These are phyloP conservation scores for Bradypodion pumilum DNA, from an alignment of 2,797 vertebrate species.

Conservation along the genomic window DNA sequence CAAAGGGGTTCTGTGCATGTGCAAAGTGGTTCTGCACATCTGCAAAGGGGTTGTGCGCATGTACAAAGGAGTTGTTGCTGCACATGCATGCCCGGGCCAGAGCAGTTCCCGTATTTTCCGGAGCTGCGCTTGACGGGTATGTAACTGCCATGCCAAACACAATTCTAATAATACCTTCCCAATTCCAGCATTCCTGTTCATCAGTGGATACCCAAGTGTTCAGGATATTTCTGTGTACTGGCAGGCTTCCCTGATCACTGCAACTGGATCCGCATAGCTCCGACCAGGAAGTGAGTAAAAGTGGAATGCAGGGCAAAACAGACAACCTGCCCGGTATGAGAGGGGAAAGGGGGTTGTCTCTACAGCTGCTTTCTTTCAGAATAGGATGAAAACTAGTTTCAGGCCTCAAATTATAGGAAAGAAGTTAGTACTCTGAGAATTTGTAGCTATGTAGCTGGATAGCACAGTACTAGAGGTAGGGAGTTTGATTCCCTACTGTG, in stretches of 20 bases:
- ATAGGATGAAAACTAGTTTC: background rate
- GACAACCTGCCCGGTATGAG: background rate
- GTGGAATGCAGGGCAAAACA: conserved; percentile 3
- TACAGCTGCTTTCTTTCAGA: background rate
- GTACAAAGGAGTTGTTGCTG: too few relatives aligned
- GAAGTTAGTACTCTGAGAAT: background rate
- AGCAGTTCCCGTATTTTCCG: too few relatives aligned
- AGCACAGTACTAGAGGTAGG: too few relatives aligned
- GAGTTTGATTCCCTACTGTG: too few relatives aligned
- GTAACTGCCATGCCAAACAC: conserved; percentile 13
- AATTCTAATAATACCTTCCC: conserved; percentile 19
- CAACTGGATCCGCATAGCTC: background rate
- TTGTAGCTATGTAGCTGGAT: too few relatives aligned
- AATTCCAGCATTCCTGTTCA: conserved; percentile 30
- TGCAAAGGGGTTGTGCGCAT: too few relatives aligned
- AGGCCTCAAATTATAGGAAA: background rate
- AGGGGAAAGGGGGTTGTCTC: background rate
- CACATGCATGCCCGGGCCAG: too few relatives aligned
- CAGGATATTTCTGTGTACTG: conserved; percentile 23
- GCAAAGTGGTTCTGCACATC: too few relatives aligned
- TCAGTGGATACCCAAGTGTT: background rate
- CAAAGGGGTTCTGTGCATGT: too few relatives aligned
- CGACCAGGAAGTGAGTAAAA: conserved; percentile 22
- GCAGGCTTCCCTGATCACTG: conserved; percentile 23
- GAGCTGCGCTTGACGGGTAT: too few relatives aligned